Percentiles rank a stretch among this genome's conserved stretches.
Conservation (phyloP, 2,113 vertebrate species). For the Ploceus nigricollis region DNA sequence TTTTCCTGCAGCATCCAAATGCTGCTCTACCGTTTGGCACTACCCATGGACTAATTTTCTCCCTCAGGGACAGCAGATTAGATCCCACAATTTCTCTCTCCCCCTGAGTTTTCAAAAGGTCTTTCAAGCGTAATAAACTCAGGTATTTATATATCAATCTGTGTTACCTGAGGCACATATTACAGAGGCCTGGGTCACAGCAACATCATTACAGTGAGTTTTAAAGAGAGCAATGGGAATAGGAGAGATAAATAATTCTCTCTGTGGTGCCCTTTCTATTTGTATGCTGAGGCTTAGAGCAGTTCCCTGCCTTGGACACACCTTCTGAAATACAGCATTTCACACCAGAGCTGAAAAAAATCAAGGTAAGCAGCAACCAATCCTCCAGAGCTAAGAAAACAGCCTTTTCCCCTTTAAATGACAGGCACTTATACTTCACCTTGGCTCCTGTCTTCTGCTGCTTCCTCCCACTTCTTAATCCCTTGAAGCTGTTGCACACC, state of each 20-base stretch:
- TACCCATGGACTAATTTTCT: neutral
- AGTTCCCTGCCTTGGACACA: slow-evolving; percentile 28
- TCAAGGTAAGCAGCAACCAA: neutral
- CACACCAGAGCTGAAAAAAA: neutral
- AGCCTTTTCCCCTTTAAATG: neutral
- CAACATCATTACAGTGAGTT: slow-evolving; percentile 15
- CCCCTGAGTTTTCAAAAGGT: slow-evolving; percentile 23
- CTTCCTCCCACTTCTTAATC: slow-evolving; percentile 18
- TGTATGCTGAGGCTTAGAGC: slow-evolving; percentile 18
- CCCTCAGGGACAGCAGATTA: slow-evolving; percentile 38
- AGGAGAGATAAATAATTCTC: slow-evolving; percentile 31
- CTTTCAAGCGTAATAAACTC: slow-evolving; percentile 50
- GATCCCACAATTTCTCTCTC: slow-evolving; percentile 21
- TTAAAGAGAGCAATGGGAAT: slow-evolving; percentile 46
- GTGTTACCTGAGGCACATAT: slow-evolving; percentile 38
- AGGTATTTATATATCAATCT: slow-evolving; percentile 56
- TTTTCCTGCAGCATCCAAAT: neutral
- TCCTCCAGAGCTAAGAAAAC: neutral
- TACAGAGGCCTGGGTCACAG: slow-evolving; percentile 13
- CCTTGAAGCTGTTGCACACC: slow-evolving; percentile 26
- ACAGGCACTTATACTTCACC: slow-evolving; percentile 1
- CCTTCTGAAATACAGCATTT: slow-evolving; percentile 7
- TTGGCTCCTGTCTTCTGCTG: slow-evolving; percentile 4
- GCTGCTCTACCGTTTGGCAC: neutral
- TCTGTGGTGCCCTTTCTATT: slow-evolving; percentile 1